phyloP scores from a whole-genome alignment of 1,140 invertebrate genomes.

The Ceratitis capitata region DNA sequence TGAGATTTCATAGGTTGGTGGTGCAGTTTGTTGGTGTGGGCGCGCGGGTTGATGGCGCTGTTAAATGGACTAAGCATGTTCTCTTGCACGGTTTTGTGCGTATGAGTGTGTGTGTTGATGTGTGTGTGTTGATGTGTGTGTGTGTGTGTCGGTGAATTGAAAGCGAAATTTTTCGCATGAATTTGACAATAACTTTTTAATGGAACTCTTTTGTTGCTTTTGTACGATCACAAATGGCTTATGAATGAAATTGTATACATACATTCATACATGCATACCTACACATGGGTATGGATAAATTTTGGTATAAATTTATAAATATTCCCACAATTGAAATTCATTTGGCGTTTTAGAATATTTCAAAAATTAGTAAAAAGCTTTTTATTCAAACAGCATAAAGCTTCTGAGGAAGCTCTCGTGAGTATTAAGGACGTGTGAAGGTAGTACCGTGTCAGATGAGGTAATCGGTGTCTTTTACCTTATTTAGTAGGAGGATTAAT shows the following conservation, averaged over 20 bases:
- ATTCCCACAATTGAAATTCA: background rate
- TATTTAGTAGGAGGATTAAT: no score
- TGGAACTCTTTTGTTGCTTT: background rate
- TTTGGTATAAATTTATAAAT: no score
- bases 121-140: background rate
- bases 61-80: slow-evolving; percentile 34
- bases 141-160: background rate
- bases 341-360: background rate
- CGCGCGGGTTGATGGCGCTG: background rate
- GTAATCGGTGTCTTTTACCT: no score
- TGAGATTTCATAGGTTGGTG: background rate
- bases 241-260: background rate
- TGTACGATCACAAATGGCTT: background rate
- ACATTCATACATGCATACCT: no score
- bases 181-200: slow-evolving; percentile 26
- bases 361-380: background rate
- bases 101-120: no score
- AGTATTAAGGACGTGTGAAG: no score
- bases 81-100: background rate
- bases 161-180: slow-evolving; percentile 31
- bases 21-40: background rate
- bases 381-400: no score
- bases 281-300: background rate
- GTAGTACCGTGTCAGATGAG: no score
- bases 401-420: no score